phyloP scores from a whole-genome alignment of 2,113 vertebrate species.

The Nipponia nippon region DNA sequence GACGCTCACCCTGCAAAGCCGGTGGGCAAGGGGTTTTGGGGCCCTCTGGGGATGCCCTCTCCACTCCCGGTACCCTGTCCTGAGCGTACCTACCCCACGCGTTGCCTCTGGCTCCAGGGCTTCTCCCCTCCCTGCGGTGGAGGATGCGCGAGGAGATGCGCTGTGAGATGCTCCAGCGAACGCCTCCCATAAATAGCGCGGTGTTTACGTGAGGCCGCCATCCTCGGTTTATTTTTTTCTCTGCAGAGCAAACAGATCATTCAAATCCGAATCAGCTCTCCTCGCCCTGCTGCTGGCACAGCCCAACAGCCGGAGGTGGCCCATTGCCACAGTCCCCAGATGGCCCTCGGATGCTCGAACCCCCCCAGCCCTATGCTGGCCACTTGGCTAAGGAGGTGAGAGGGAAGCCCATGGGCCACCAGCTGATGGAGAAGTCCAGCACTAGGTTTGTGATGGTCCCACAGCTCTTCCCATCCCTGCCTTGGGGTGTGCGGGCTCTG shows the following conservation, averaged over 20 bases:
- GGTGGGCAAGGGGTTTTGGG: accelerated
- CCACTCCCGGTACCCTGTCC: not conserved
- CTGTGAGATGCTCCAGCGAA: not conserved
- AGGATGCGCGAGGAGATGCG: not conserved
- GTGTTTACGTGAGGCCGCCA: not conserved
- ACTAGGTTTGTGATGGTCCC: not conserved
- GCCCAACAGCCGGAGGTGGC: not conserved
- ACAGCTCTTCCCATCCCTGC: not conserved
- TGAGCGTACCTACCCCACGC: accelerated
- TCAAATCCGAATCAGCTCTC: not conserved
- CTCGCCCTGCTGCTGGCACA: not conserved
- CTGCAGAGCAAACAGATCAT: not conserved
- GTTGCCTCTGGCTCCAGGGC: not conserved
- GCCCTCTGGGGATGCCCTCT: not conserved
- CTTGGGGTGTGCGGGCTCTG: not conserved
- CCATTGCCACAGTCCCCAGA: accelerated
- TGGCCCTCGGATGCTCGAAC: accelerated
- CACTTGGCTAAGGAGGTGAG: not conserved
- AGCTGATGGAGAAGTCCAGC: not conserved
- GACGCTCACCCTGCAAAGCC: not conserved
- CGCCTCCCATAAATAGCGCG: not conserved
- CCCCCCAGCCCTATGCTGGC: not conserved
- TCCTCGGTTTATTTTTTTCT: not conserved
- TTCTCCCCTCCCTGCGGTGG: not conserved
- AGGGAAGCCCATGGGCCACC: not conserved